Conservation (phyloP, 2,113 vertebrate species). For the Scatophagus argus region DNA sequence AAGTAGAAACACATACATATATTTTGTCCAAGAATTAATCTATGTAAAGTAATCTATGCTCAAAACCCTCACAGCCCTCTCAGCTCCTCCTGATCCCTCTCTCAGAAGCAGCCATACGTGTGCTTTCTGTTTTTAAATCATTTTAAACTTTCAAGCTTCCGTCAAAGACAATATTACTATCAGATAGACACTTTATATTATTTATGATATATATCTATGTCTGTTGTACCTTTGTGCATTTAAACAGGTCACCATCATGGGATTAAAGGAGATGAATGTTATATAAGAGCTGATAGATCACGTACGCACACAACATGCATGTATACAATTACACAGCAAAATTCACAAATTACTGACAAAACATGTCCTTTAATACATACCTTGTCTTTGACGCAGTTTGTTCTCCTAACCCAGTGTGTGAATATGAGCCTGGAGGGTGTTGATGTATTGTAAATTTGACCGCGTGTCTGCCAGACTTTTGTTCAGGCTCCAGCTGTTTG, state of each 20-base stretch:
- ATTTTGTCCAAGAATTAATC: too few relatives aligned
- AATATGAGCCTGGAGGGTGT: slow-evolving; percentile 3
- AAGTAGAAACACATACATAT: background rate
- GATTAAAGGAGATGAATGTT: background rate
- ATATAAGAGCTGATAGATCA: too few relatives aligned
- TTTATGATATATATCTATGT: too few relatives aligned
- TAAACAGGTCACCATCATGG: background rate
- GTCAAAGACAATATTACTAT: background rate
- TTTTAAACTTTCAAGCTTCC: too few relatives aligned
- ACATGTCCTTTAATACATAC: background rate
- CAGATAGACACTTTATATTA: background rate
- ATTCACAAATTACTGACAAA: background rate
- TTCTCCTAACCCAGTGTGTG: background rate
- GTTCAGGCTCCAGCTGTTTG: slow-evolving; percentile 67
- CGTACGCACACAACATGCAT: too few relatives aligned
- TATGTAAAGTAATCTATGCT: too few relatives aligned
- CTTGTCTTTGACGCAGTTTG: background rate
- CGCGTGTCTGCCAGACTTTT: slow-evolving; percentile 21
- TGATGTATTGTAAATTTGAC: background rate
- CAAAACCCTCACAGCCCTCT: background rate
- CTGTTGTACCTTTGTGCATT: background rate
- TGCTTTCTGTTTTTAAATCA: too few relatives aligned
- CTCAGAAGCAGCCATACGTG: background rate
- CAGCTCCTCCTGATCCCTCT: background rate
- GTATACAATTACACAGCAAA: too few relatives aligned